Evolutionary conservation across 2,888 invertebrate genomes (phyloP).

Genomic region (Caenorhabditis afra): DNA sequence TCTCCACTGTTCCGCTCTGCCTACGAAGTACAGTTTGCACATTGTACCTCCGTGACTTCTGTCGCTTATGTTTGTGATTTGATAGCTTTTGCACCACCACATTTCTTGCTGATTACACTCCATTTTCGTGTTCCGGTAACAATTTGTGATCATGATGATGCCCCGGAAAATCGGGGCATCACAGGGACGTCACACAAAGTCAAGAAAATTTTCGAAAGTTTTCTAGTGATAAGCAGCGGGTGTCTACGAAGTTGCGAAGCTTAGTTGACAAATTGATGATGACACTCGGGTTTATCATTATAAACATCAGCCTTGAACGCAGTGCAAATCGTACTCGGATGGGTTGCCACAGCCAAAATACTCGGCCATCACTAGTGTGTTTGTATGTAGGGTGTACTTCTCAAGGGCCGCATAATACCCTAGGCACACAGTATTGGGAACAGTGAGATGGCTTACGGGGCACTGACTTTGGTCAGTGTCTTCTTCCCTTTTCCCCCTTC

Average conservation of each 20-base stretch:
- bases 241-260: conserved; percentile 48
- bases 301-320: conserved; percentile 11
- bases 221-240: conserved; percentile 39
- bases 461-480: conserved; percentile 10
- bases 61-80: conserved; percentile 1
- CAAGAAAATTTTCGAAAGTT: conserved; percentile 41
- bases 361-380: conserved; percentile 16
- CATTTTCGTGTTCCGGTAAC: conserved; percentile 52
- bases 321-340: conserved; percentile 5
- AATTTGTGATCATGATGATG: conserved; percentile 22
- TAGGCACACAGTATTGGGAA: conserved; percentile 41
- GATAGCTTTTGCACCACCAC: not conserved
- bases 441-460: conserved; percentile 21
- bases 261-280: conserved; percentile 23
- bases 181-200: conserved; percentile 47
- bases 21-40: conserved; percentile 1
- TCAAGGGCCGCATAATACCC: conserved; percentile 49
- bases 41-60: not conserved
- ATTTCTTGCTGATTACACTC: not conserved
- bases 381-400: conserved; percentile 39
- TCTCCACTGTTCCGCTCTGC: not conserved
- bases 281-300: conserved; percentile 42
- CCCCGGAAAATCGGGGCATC: too few species aligned
- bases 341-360: conserved; percentile 8
- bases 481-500: not conserved